Evolutionary conservation across 2,113 vertebrate species (phyloP).

Genomic region (Oreochromis spilurus): DNA sequence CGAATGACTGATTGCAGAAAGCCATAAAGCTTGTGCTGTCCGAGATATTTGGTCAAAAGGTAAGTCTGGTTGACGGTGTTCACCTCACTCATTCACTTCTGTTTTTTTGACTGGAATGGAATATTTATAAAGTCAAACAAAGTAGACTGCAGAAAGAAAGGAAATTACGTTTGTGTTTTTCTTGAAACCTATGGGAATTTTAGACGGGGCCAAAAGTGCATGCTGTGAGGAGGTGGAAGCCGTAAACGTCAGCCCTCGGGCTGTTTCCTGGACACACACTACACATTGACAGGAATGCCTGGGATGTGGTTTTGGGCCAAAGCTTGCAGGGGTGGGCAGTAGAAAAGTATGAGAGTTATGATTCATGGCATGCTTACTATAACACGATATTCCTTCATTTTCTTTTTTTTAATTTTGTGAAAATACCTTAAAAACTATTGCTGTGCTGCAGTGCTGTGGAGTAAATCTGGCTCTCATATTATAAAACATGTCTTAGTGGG

Average conservation of each 20-base stretch:
- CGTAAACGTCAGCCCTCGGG: slow-evolving; percentile 2
- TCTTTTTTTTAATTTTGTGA: not conserved
- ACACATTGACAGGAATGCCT: not conserved
- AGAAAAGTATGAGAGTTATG: not conserved
- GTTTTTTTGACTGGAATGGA: not conserved
- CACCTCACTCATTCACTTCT: not conserved
- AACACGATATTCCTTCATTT: not conserved
- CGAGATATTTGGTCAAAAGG: slow-evolving; percentile 48
- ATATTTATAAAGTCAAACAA: not conserved
- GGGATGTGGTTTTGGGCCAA: slow-evolving; percentile 5
- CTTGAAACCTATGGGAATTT: not conserved
- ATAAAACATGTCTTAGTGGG: not conserved
- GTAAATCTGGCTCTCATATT: not conserved
- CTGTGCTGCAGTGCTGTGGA: not conserved
- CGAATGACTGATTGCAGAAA: slow-evolving; percentile 16
- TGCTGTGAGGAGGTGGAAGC: not conserved
- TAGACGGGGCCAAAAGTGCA: not conserved
- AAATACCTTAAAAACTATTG: not conserved
- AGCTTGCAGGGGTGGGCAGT: not conserved
- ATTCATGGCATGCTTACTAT: not conserved
- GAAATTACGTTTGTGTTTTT: not conserved
- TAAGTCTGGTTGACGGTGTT: slow-evolving; percentile 38
- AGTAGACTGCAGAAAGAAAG: not conserved
- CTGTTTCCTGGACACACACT: not conserved
- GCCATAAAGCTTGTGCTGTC: slow-evolving; percentile 7